phyloP scores from a whole-genome alignment of 2,797 vertebrate species.

The Erithacus rubecula region DNA sequence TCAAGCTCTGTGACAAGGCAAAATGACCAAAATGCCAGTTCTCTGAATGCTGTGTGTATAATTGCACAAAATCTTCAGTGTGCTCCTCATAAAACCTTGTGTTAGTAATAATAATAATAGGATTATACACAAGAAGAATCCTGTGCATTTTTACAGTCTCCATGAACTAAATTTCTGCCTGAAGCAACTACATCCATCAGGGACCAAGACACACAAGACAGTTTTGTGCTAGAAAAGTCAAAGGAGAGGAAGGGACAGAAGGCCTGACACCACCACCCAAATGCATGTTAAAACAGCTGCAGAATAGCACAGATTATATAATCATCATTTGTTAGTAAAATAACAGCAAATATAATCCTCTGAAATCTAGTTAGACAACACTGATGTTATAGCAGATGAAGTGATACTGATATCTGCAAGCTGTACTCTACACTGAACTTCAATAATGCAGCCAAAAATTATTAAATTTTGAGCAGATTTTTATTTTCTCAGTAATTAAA shows the following conservation, averaged over 20 bases:
- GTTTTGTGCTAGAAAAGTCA: neutral
- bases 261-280: neutral
- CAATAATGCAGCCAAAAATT: neutral
- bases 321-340: neutral
- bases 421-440: neutral
- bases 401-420: neutral
- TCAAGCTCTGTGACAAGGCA: neutral
- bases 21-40: neutral
- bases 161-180: neutral
- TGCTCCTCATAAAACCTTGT: neutral
- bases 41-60: neutral
- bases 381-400: neutral
- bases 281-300: neutral
- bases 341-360: slow-evolving; percentile 35
- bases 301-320: neutral
- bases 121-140: neutral
- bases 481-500: neutral
- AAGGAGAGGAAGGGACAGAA: neutral
- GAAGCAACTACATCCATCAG: neutral
- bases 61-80: neutral
- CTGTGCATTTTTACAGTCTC: neutral
- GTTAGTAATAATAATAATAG: neutral
- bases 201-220: neutral
- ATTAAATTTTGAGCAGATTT: neutral
- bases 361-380: neutral